Base-by-base conservation (phyloP, 2,797 vertebrate species). In the Cyprinodon diabolis region DNA sequence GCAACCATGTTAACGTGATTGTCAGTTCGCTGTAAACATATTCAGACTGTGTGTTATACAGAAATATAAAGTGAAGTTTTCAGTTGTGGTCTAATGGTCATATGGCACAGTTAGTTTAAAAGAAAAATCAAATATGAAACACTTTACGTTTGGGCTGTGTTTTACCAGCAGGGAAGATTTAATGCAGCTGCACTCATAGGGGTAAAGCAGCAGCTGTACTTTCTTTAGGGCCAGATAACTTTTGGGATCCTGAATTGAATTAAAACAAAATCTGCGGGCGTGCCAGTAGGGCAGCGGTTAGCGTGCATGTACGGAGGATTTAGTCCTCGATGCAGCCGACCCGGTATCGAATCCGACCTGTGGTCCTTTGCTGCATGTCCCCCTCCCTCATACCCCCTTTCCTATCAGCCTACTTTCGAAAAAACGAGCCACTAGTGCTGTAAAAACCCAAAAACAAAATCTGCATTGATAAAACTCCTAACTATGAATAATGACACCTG, bases 11-110 rank as follows among this genome's bases (percentile, higher is more conserved):
- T 90, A 91, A 90, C 87, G 85, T 83, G 84, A 89, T 90, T 87
- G 91, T 93, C 91, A 92, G 90, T 87, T 91, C 85, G 84, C 80
- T 90, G 86, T 94, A 94, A 95, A 94, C 92, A 92, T 77, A 78
- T 70, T 84, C 82, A 81, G 86, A 88, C 71, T 91, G 86, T 92
- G 85, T 90, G 91, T 86, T 86, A 76, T 79, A 84, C 72, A 86
- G 77, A 85, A 84, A 79, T 87, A 77, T 80, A 87, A 76, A 72
- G 79, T 84, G 77, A 76, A 66, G 74, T 69, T 66, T 76, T 89
- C 86, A 80, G 86, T 89, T 87, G 45, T 57, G 68, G 43, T 47
- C 45, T 3, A 17, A 43, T 76, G 77, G 81, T 83, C 51, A 76
- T 84, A 88, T 82, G 69, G 74, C 82, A 71, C 57, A 75, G 80